Conservation (phyloP, 1,140 invertebrate species). For the Sitobion miscanthi region DNA sequence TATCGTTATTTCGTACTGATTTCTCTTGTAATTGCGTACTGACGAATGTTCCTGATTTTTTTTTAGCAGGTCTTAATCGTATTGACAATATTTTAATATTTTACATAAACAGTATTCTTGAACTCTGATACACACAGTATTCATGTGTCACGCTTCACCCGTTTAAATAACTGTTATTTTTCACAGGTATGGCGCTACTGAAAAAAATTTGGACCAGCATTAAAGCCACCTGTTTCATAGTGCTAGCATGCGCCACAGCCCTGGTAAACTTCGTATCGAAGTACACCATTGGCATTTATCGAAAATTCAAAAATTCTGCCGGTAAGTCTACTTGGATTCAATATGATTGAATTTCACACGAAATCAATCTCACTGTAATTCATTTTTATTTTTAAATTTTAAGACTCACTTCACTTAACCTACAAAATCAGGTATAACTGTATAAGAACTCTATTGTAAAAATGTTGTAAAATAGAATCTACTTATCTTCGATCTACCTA, state of each 20-base stretch:
- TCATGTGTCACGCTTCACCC: not conserved
- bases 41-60: not conserved
- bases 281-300: not conserved
- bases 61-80: not conserved
- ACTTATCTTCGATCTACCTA: no score
- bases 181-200: slow-evolving; percentile 12
- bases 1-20: slow-evolving; percentile 31
- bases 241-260: not conserved
- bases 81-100: not conserved
- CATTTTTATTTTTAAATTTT: not conserved
- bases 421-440: no score
- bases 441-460: no score
- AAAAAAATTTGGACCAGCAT: slow-evolving; percentile 37
- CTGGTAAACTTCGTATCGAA: not conserved
- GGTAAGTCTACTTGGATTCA: not conserved
- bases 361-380: not conserved
- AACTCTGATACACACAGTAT: not conserved
- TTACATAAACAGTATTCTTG: not conserved
- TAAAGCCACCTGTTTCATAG: not conserved
- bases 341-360: not conserved
- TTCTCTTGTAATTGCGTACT: not conserved
- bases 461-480: no score
- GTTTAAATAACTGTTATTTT: not conserved
- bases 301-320: not conserved
- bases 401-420: not conserved